Percentiles rank a stretch among this genome's conserved stretches.
These are phyloP conservation scores for Trichonephila clavata DNA, from an alignment of 1,140 invertebrate genomes.

Conservation along the genomic window DNA sequence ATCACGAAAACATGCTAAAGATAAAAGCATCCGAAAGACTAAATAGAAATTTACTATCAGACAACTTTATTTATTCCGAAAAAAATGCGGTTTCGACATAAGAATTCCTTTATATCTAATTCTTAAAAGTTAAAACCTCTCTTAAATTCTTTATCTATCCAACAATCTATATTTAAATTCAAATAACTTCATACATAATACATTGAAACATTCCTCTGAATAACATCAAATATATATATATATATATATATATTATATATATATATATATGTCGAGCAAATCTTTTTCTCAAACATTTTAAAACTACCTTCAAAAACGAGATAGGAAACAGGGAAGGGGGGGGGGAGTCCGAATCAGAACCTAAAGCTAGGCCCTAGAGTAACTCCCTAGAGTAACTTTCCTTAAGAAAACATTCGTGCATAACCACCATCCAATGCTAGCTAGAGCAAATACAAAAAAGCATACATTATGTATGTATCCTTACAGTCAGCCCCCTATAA, in stretches of 20 bases:
- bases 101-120: too few species aligned
- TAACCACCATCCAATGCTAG: slow-evolving; percentile 22
- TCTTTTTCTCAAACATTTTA: slow-evolving; percentile 43
- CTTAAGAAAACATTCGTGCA: slow-evolving; percentile 36
- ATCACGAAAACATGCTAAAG: too few species aligned
- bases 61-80: too few species aligned
- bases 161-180: neutral
- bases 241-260: too few species aligned
- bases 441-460: slow-evolving; percentile 55
- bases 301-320: neutral
- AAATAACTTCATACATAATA: neutral
- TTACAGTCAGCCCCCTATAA: slow-evolving; percentile 42
- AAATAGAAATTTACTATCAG: too few species aligned
- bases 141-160: neutral
- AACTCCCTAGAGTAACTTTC: slow-evolving; percentile 32
- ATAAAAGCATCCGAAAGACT: too few species aligned
- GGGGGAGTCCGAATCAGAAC: neutral
- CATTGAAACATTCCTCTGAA: neutral
- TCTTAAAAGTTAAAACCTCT: neutral
- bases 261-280: too few species aligned
- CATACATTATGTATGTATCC: slow-evolving; percentile 65
- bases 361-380: neutral
- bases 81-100: too few species aligned
- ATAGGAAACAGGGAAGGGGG: neutral
- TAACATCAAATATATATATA: too few species aligned